Percentiles rank a stretch among this genome's conserved stretches.
phyloP scores from a whole-genome alignment of 2,888 invertebrate genomes.

The Harmothoe impar region DNA sequence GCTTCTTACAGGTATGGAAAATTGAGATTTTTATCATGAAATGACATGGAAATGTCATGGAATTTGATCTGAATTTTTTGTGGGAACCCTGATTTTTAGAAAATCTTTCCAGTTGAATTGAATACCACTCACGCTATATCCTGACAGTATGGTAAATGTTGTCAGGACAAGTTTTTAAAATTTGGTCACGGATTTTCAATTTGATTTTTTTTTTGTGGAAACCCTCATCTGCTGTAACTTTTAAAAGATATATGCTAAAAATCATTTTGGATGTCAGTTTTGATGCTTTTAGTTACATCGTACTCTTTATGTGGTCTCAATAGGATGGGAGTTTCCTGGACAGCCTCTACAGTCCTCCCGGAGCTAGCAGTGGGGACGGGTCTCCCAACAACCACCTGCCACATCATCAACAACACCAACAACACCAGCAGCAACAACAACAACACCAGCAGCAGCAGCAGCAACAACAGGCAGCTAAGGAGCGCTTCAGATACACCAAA shows the following conservation, averaged over 20 bases:
- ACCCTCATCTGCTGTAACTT: too few relatives aligned
- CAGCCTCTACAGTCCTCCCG: constrained; percentile 42
- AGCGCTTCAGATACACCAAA: constrained; percentile 50
- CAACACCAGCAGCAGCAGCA: constrained; percentile 26
- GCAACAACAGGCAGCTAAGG: constrained; percentile 49
- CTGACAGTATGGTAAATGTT: too few relatives aligned
- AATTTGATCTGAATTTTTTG: too few relatives aligned
- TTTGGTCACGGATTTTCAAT: background rate
- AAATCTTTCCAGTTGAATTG: too few relatives aligned
- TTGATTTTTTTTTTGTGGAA: background rate
- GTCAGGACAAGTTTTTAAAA: background rate
- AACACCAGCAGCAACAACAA: background rate
- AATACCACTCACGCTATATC: too few relatives aligned
- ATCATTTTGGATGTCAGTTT: too few relatives aligned
- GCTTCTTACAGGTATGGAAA: constrained; percentile 60
- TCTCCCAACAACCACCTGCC: constrained; percentile 12
- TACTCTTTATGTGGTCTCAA: too few relatives aligned
- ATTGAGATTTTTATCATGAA: too few relatives aligned
- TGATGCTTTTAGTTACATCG: too few relatives aligned
- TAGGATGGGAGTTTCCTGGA: constrained; percentile 49
- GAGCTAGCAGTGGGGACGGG: constrained; percentile 33
- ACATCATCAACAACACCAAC: constrained; percentile 13
- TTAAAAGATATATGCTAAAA: too few relatives aligned
- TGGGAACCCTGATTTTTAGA: too few relatives aligned
- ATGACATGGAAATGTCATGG: too few relatives aligned